These are phyloP conservation scores for Raja brachyura DNA, from an alignment of 2,113 vertebrate species.

Conservation along the genomic window DNA sequence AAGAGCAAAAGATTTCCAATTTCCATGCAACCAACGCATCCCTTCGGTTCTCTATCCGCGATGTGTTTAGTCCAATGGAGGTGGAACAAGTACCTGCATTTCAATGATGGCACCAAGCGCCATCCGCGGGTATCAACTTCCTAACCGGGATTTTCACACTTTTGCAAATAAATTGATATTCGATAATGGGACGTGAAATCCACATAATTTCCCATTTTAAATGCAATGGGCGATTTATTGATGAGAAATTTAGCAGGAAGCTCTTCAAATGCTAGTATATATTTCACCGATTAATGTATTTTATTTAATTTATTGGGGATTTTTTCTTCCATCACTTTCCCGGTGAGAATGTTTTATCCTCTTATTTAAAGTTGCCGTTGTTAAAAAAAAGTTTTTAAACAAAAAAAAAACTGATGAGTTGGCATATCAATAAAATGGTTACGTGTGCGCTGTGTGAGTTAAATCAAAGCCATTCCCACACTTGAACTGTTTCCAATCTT, in stretches of 20 bases:
- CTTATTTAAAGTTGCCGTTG: neutral
- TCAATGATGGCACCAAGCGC: neutral
- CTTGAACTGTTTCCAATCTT: neutral
- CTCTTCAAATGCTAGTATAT: too few relatives aligned
- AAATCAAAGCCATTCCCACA: neutral
- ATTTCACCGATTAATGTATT: neutral
- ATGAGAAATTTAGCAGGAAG: too few relatives aligned
- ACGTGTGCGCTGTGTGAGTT: slow-evolving; percentile 26
- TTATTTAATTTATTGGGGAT: neutral
- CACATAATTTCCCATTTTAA: neutral
- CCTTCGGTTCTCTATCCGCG: neutral
- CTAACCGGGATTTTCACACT: neutral
- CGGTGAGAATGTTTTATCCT: neutral
- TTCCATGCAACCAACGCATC: too few relatives aligned
- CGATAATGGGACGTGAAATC: neutral
- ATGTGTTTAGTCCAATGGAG: neutral
- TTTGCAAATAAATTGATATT: neutral
- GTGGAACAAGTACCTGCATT: neutral
- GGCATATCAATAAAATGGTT: slow-evolving; percentile 36
- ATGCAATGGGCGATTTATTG: too few relatives aligned
- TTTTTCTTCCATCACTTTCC: neutral
- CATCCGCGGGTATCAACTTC: neutral
- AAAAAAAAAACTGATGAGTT: slow-evolving; percentile 10
- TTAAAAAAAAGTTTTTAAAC: neutral
- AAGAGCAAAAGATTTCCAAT: neutral